Evolutionary conservation across 1,140 invertebrate species (phyloP), one percentile per base, ranked within the genome.

Genomic region (Drosophila pallidifrons): DNA sequence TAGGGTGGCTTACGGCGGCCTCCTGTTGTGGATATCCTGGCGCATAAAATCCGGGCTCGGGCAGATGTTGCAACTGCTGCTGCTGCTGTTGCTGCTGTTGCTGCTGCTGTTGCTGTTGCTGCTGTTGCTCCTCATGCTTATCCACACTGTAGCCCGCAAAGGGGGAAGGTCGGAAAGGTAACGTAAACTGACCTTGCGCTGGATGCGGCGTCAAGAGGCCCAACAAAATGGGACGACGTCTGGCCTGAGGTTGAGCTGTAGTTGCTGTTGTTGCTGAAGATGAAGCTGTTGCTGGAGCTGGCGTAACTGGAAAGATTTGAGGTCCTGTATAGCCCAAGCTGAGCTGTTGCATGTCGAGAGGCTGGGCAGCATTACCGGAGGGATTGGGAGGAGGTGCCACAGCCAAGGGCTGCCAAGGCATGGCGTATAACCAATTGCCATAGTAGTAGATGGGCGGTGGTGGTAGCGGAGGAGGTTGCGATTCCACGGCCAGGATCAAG

Each of bases 71-170:
- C 3, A 30, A 32, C 30, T 64, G 61, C 10, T 64, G 52, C 0
- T 51, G 32, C 0, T 55, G 35, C 1, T 54, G 47, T 2, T 41
- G 46, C 11, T 55, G 51, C 8, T 35, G 45, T 1, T 63, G 59
- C 1, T 28, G 38, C 2, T 60, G 58, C 1, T 45, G 57, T 2
- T 60, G 35, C 3, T 25, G 30, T 2, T 63, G 52, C 11, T 16
- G 25, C 3, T 49, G 49, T 16, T 55, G 35, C 0, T 59, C 10
- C 1, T 59, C 13, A 10, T 60, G 7, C 15, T 69, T 11, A n/a
- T 72, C 74, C 7, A 65, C 41, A 11, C 41, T 76, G 32, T 72
- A 76, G 38, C 74, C 74, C n/a, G 61, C 74, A 76, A 76, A 76
- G 55, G 68, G 74, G 1, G 74, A 76, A 41, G 74, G 74, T 16